These are phyloP conservation scores for Carcinoscorpius rotundicauda DNA, from an alignment of 1,140 invertebrate genomes.

Conservation along the genomic window DNA sequence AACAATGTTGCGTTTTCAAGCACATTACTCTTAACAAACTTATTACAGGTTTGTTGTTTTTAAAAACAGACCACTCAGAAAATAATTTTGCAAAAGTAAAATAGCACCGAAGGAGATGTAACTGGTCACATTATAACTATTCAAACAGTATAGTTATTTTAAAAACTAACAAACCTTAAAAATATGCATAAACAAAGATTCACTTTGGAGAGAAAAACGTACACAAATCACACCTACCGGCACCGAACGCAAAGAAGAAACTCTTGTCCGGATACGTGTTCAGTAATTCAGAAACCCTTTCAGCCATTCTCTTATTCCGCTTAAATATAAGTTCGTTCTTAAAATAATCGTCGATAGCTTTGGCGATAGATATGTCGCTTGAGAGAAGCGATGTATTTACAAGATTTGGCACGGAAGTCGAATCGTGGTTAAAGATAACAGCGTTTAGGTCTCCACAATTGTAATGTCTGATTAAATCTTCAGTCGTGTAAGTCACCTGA, in stretches of 20 bases:
- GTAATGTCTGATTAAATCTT: constrained; percentile 43
- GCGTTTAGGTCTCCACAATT: constrained; percentile 44
- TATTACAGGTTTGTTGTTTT: too few relatives aligned
- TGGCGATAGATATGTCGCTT: constrained; percentile 30
- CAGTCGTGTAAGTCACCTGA: constrained; percentile 32
- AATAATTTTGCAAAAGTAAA: too few relatives aligned
- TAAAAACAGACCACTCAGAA: too few relatives aligned
- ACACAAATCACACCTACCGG: constrained; percentile 30
- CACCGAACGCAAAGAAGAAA: constrained; percentile 47
- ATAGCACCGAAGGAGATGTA: too few relatives aligned
- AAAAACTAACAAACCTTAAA: too few relatives aligned
- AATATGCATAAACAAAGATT: too few relatives aligned
- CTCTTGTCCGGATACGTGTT: constrained; percentile 36
- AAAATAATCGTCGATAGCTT: constrained; percentile 42
- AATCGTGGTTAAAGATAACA: constrained; percentile 40
- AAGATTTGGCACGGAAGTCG: constrained; percentile 30
- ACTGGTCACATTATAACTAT: too few relatives aligned
- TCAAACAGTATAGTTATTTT: too few relatives aligned
- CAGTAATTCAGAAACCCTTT: constrained; percentile 36
- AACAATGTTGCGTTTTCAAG: too few relatives aligned
- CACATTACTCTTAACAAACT: too few relatives aligned
- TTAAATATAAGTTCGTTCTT: constrained; percentile 40
- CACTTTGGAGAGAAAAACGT: too few relatives aligned
- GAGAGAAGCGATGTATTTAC: constrained; percentile 22
- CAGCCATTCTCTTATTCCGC: constrained; percentile 41